Evolutionary conservation across 2,113 vertebrate genomes (phyloP).

Genomic region (Coptodon bakossiorum): DNA sequence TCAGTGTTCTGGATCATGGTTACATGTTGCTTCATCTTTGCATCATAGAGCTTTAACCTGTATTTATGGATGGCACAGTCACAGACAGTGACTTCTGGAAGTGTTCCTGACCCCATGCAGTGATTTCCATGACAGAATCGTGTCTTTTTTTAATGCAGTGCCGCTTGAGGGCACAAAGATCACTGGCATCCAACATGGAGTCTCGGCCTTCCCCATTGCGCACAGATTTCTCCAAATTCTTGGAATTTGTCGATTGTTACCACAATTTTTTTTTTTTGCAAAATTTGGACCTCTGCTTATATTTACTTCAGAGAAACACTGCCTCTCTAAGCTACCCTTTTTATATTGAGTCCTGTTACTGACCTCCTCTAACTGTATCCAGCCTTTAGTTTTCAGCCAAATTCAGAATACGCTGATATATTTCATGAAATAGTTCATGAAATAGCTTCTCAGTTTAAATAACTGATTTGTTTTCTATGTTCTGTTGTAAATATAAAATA

Average conservation of each 20-base stretch:
- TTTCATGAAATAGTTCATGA: neutral
- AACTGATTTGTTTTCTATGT: neutral
- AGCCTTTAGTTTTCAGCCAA: neutral
- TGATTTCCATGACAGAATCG: neutral
- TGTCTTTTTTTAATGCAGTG: neutral
- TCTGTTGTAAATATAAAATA: neutral
- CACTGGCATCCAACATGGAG: neutral
- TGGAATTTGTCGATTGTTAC: neutral
- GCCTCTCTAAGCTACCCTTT: neutral
- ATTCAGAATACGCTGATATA: neutral
- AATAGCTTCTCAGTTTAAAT: neutral
- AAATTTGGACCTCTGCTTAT: neutral
- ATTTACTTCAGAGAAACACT: neutral
- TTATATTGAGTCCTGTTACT: neutral
- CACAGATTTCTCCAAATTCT: neutral
- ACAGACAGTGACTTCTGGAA: neutral
- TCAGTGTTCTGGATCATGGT: neutral
- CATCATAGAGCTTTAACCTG: neutral
- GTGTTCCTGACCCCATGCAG: neutral
- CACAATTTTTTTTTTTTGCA: accelerated
- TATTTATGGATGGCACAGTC: neutral
- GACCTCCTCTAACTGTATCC: neutral
- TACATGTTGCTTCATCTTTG: neutral
- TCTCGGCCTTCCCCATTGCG: accelerated
- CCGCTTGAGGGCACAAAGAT: neutral